Base-by-base conservation (phyloP, 35 echinoderm and acorn worm species). In the Stichopus chloronotus region DNA sequence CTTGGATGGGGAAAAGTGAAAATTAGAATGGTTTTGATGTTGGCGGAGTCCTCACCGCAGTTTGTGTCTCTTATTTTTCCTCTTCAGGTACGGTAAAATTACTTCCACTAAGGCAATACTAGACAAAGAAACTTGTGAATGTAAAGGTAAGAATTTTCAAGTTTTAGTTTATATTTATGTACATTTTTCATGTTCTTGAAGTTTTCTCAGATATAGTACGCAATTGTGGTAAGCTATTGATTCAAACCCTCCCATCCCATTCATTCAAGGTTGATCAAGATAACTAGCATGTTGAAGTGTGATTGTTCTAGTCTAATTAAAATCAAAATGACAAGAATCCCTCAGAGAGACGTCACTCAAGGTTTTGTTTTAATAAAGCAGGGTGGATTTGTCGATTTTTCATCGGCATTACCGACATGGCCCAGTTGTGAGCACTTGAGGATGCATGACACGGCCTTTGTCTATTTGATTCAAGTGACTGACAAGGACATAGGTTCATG, bases 41-140 rank as follows among this genome's bases (percentile, higher is more conserved):
- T 74, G 69, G 69, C 22, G 4, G 69, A 74, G 69, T 74, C 17
- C 19, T 74, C 7, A 74, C 22, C n/a, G 19, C 69, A 20, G 17
- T 74, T 20, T 72, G 16, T 72, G 16, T 74, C 69, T 85, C 79
- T 13, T 52, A 63, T 77, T 74, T 12, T 77, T 90, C 56, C 76
- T 79, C 30, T 12, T 13, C 90, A 91, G 90, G n/a, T 91, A 91
- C 20, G 90, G 90, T 91, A 91, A 91, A 91, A 91, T 91, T 78
- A 91, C 90, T 79, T 91, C 90, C 69, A 91, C 90, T 57, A 91
- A 91, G 90, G 90, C 90, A 91, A 91, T 91, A 78, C 79, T 91
- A 91, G 90, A 91, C 90, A 91, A 91, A 79, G 90, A 91, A 53
- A 91, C 90, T 17, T 57, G 56, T 91, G 69, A 78, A 91, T 91